Evolutionary conservation across 2,888 invertebrate genomes (phyloP).

Genomic region (Myopa tessellatipennis): DNA sequence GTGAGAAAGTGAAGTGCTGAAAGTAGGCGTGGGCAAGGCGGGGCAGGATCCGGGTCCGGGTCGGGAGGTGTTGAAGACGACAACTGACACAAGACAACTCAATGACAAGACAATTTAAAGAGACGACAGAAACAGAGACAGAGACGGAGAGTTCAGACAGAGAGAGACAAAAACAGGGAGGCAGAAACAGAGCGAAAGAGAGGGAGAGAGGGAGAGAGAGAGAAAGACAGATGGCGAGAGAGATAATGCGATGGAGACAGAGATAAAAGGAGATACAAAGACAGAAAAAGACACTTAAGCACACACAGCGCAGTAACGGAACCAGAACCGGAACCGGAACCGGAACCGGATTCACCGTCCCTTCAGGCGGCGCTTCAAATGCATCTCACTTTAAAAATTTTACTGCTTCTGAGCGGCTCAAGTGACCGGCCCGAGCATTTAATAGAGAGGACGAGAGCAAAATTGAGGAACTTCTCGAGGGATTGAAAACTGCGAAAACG

Average conservation of each 20-base stretch:
- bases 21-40: background rate
- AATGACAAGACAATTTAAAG: slow-evolving; percentile 48
- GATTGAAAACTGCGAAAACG: no score
- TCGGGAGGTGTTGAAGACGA: background rate
- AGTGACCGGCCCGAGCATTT: background rate
- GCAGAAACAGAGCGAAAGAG: background rate
- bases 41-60: background rate
- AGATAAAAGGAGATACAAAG: slow-evolving; percentile 24
- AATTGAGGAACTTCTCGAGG: no score
- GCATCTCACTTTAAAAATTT: background rate
- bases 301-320: slow-evolving; percentile 17
- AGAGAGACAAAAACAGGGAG: background rate
- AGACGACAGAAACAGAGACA: background rate
- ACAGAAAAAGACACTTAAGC: background rate
- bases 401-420: background rate
- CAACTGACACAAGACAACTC: slow-evolving; percentile 41
- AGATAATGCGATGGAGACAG: background rate
- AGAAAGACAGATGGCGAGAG: background rate
- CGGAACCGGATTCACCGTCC: slow-evolving; percentile 7
- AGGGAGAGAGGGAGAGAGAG: background rate
- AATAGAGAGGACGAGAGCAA: no score
- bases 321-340: background rate
- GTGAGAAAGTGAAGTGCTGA: background rate
- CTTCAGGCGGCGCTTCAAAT: slow-evolving; percentile 32
- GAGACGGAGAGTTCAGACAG: background rate